Conservation (phyloP, 2,797 vertebrate species). For the Sciurus vulgaris region DNA sequence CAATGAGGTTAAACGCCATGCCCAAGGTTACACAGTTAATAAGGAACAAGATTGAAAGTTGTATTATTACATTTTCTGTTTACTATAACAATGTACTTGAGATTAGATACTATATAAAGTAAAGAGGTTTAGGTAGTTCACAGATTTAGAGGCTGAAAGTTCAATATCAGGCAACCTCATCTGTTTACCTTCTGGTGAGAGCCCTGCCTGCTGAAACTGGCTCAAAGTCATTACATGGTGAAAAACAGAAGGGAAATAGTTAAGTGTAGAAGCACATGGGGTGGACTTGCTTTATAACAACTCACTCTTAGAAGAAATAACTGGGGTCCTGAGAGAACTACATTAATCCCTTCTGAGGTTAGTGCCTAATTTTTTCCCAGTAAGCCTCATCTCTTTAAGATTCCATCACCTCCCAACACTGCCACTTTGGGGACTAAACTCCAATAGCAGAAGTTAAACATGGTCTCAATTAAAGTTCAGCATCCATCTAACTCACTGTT, state of each 20-base stretch:
- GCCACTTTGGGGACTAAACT: background rate
- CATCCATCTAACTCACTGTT: no score
- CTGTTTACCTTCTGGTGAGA: background rate
- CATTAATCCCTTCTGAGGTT: background rate
- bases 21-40: background rate
- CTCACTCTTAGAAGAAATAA: background rate
- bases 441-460: background rate
- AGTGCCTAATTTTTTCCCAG: background rate
- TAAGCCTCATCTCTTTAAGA: background rate
- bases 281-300: background rate
- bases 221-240: background rate
- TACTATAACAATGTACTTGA: background rate
- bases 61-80: background rate
- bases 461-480: background rate
- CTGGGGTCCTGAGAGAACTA: background rate
- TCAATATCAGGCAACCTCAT: background rate
- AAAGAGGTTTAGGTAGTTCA: background rate
- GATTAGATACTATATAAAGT: background rate
- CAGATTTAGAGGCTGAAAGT: background rate
- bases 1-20: slow-evolving; percentile 39
- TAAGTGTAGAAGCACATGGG: background rate
- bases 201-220: background rate
- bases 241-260: background rate
- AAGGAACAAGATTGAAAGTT: background rate
- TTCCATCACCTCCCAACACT: background rate